phyloP scores from a whole-genome alignment of 1,140 invertebrate genomes.

The Chionoecetes opilio region DNA sequence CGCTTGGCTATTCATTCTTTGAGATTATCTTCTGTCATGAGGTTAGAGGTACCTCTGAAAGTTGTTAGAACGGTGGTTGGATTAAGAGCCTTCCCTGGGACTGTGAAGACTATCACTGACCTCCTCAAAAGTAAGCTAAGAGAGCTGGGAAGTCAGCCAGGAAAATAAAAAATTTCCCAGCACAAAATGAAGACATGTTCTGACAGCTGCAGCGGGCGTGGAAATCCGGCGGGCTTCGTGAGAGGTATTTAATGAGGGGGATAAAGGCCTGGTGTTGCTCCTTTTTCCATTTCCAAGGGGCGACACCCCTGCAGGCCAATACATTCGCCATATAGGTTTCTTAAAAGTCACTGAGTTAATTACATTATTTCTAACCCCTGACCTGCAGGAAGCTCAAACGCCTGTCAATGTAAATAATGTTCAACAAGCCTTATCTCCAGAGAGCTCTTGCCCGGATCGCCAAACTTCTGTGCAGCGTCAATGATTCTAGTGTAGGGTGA shows the following conservation, averaged over 20 bases:
- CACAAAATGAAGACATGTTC: not conserved
- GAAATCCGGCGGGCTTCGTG: not conserved
- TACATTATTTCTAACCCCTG: not conserved
- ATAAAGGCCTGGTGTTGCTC: no score
- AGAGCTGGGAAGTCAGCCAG: not conserved
- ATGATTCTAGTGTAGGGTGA: no score
- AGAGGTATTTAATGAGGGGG: no score
- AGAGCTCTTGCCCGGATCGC: no score
- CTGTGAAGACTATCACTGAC: no score
- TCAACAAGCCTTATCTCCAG: slow-evolving; percentile 42
- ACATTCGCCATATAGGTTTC: no score
- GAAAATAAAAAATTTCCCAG: not conserved
- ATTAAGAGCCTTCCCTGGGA: no score
- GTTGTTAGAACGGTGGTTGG: slow-evolving; percentile 2
- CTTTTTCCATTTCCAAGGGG: no score
- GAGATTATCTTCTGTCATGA: slow-evolving; percentile 10
- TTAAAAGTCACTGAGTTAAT: not conserved
- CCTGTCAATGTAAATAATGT: not conserved
- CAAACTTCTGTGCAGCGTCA: no score
- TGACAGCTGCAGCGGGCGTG: no score
- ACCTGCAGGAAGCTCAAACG: not conserved
- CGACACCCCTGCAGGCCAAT: no score
- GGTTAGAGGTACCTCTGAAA: slow-evolving; percentile 8
- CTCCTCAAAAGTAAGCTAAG: not conserved
- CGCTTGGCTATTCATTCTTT: not conserved